Conservation (phyloP, 1,140 invertebrate genomes). For the Drosophila sproati region DNA sequence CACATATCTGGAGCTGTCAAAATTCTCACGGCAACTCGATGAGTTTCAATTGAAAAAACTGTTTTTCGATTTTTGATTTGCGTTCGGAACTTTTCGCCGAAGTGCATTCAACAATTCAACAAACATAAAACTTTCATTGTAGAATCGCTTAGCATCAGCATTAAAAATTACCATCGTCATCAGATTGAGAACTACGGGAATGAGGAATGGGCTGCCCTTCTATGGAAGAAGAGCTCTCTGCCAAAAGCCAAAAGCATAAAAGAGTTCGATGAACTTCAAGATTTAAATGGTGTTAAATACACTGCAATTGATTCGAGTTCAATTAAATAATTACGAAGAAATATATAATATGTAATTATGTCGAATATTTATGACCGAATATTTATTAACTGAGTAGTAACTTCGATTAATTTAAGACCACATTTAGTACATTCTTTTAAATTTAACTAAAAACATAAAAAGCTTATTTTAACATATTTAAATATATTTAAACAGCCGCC, state of each 20-base stretch:
- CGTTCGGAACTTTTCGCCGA: constrained; percentile 61
- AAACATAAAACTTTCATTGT: constrained; percentile 62
- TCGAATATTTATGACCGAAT: too few species aligned
- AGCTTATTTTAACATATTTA: too few species aligned
- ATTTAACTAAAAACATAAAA: too few species aligned
- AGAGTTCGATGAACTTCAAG: constrained; percentile 59
- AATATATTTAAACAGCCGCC: background rate
- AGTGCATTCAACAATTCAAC: constrained; percentile 24
- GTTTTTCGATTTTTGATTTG: constrained; percentile 37
- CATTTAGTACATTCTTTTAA: too few species aligned
- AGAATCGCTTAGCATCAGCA: constrained; percentile 63
- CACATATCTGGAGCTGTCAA: constrained; percentile 41
- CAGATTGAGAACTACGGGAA: constrained; percentile 45
- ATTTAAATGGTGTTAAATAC: constrained; percentile 58
- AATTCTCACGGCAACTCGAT: constrained; percentile 65
- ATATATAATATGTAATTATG: too few species aligned
- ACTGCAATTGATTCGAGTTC: constrained; percentile 27
- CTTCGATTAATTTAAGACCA: too few species aligned
- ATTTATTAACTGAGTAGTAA: too few species aligned
- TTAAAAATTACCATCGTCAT: constrained; percentile 52
- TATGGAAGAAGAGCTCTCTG: constrained; percentile 56
- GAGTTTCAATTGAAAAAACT: constrained; percentile 61
- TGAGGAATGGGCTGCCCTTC: constrained; percentile 49
- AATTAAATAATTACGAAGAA: background rate
- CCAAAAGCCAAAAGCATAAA: constrained; percentile 27